phyloP scores from a whole-genome alignment of 2,888 invertebrate genomes.

The Troides aeacus region DNA sequence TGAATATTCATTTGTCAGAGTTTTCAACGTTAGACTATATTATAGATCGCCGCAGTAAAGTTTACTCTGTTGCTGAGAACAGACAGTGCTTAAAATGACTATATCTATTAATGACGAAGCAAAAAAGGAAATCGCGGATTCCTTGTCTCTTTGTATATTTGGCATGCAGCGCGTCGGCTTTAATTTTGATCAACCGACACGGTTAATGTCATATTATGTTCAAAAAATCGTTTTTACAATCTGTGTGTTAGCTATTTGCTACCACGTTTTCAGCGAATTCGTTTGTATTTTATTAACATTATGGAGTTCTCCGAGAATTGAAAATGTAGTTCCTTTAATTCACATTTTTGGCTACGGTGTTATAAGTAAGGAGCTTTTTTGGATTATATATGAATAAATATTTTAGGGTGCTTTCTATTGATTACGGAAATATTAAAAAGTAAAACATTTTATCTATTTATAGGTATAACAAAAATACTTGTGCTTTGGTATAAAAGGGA shows the following conservation, averaged over 20 bases:
- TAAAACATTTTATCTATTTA: neutral
- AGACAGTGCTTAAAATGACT: conserved; percentile 44
- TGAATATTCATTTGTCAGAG: neutral
- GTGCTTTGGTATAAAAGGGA: conserved; percentile 68
- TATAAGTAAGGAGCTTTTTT: conserved; percentile 56
- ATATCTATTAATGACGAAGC: conserved; percentile 48
- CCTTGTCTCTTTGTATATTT: conserved; percentile 56
- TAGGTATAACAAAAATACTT: conserved; percentile 57
- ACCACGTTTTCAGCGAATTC: conserved; percentile 70
- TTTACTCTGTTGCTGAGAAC: neutral
- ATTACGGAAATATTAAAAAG: neutral
- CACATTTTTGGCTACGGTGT: conserved; percentile 72
- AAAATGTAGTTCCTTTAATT: conserved; percentile 71
- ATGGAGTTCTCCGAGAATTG: conserved; percentile 65
- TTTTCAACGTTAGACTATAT: neutral
- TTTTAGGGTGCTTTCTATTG: neutral
- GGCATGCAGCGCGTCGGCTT: conserved; percentile 65
- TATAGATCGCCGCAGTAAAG: neutral
- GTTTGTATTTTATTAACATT: conserved; percentile 63
- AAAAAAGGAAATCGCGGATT: conserved; percentile 59
- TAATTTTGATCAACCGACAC: conserved; percentile 53
- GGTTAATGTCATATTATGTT: conserved; percentile 41
- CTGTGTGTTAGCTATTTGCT: conserved; percentile 50
- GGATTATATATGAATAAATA: neutral
- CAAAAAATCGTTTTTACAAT: conserved; percentile 44